Evolutionary conservation across 2,888 invertebrate species (phyloP), one percentile per base, ranked within the genome.

Genomic region (Melanophora roralis): DNA sequence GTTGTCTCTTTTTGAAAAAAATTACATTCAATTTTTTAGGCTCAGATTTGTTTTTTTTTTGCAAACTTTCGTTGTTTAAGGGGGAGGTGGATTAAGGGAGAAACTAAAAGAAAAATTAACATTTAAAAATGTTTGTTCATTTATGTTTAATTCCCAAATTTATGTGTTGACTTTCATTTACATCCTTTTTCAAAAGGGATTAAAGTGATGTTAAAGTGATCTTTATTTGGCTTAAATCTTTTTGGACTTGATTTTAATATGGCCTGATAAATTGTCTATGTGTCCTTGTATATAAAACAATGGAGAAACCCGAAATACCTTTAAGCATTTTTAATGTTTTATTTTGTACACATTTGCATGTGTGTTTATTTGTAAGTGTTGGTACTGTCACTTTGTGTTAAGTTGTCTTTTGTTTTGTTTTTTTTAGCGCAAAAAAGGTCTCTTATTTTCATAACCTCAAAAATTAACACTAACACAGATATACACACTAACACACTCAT

Each of bases 151-250:
- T 57, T 76, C 57, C 49, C n/a, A 64, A 76, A 74, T 79, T 79
- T 75, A 75, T 75, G 69, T 53, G 69, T 36, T 53, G 53, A 45
- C 65, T 43, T 72, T 49, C 6, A 62, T 38, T 47, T 60, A 60
- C 67, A 60, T 53, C 75, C 80, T 49, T 68, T 67, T 49, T 80
- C 80, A 72, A 67, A 79, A 55, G 38, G 80, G 71, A 75, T 80
- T 80, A 68, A n/a, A n/a, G n/a, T n/a, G n/a, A 64, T 43, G 23
- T 19, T 27, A 69, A 59, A 76, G 34, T 71, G 69, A 76, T 64
- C 64, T 71, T 27, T 57, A 47, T 69, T 76, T 76, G 38, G 57
- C 19, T 69, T 71, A 69, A 76, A 69, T 76, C 62, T 32, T 60
- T 60, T 60, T 14, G 43, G 64, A 19, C 64, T 43, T 74, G 69